Conservation (phyloP, 2,113 vertebrate species). For the Phasianus colchicus region DNA sequence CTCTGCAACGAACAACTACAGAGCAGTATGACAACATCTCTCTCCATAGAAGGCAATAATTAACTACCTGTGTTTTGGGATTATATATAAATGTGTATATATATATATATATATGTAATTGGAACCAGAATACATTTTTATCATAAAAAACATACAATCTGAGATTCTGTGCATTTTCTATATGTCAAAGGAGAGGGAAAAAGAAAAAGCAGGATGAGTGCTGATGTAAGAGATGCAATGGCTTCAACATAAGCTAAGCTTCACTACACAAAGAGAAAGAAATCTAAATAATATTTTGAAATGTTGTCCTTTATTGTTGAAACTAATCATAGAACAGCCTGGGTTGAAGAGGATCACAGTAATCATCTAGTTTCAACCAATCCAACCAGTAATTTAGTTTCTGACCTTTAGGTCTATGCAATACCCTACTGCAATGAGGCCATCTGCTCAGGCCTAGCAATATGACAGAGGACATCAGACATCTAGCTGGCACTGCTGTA, state of each 20-base stretch:
- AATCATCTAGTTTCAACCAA: too few relatives aligned
- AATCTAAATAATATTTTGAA: background rate
- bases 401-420: background rate
- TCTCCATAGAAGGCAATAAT: background rate
- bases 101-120: background rate
- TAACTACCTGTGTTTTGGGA: background rate
- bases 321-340: background rate
- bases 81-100: too few relatives aligned
- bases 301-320: background rate
- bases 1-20: background rate
- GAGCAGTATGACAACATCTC: background rate
- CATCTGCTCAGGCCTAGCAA: background rate
- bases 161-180: background rate
- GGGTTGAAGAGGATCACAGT: too few relatives aligned
- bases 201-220: fast-evolving
- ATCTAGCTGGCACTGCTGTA: too few relatives aligned
- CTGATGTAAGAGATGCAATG: background rate
- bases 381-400: background rate
- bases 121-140: background rate
- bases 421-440: background rate
- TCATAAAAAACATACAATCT: background rate
- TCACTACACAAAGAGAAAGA: background rate
- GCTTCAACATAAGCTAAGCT: background rate
- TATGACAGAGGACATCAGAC: background rate
- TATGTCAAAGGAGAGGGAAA: background rate